Percentiles rank a stretch among this genome's conserved stretches.
Evolutionary conservation across 2,888 invertebrate species (phyloP).

Genomic region (Cinara cedri): DNA sequence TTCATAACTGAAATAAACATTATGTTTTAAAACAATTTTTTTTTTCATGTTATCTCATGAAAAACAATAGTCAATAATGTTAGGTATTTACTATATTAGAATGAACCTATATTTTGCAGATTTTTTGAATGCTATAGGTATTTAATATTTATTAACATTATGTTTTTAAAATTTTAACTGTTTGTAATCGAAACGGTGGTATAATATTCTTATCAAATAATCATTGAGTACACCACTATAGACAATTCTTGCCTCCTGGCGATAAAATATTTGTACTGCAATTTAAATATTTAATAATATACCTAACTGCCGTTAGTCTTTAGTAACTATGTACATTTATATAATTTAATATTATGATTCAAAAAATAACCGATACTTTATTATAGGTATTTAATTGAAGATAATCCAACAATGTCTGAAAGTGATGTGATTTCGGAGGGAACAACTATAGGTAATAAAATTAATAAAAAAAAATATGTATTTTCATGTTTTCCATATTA

Average conservation of each 20-base stretch:
- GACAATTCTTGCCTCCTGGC: too few relatives aligned
- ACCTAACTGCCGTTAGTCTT: constrained; percentile 5
- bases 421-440: constrained; percentile 24
- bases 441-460: constrained; percentile 42
- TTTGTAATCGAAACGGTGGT: constrained; percentile 3
- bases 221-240: background rate
- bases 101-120: too few relatives aligned
- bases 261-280: background rate
- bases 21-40: background rate
- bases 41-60: too few relatives aligned
- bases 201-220: constrained; percentile 36
- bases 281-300: background rate
- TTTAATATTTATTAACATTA: background rate
- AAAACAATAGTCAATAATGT: background rate
- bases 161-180: background rate
- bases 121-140: background rate
- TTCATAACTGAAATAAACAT: background rate
- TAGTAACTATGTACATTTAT: constrained; percentile 10
- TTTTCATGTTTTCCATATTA: too few relatives aligned
- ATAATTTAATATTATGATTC: background rate
- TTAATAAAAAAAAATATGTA: too few relatives aligned
- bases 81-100: too few relatives aligned
- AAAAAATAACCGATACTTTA: background rate
- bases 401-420: constrained; percentile 44
- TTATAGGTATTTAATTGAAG: constrained; percentile 45